Evolutionary conservation across 2,888 invertebrate genomes (phyloP).

Genomic region (Thecophora atra): DNA sequence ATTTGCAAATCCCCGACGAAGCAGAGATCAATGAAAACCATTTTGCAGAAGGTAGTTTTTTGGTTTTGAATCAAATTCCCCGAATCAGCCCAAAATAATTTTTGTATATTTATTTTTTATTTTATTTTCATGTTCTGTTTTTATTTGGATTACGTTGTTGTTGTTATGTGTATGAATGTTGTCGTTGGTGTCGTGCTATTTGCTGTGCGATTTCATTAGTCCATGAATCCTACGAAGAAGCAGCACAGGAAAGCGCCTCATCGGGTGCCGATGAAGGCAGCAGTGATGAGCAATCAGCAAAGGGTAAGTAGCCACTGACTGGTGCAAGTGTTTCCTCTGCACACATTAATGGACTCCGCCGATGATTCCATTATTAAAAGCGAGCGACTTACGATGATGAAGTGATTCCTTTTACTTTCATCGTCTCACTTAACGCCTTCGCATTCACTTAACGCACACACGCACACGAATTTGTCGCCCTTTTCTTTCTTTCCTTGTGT

Average conservation of each 20-base stretch:
- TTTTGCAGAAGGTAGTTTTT: slow-evolving; percentile 67
- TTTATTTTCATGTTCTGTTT: slow-evolving; percentile 38
- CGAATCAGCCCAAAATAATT: neutral
- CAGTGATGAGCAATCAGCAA: slow-evolving; percentile 48
- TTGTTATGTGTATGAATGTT: slow-evolving; percentile 32
- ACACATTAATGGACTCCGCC: neutral
- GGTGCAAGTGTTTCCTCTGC: neutral
- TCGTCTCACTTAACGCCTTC: slow-evolving; percentile 18
- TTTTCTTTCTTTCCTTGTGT: slow-evolving; percentile 26
- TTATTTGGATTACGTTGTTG: slow-evolving; percentile 36
- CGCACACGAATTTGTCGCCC: slow-evolving; percentile 7
- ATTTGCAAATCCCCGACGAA: slow-evolving; percentile 53
- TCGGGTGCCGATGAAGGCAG: slow-evolving; percentile 49
- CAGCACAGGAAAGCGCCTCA: slow-evolving; percentile 39
- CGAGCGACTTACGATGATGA: slow-evolving; percentile 56
- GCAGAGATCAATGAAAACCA: slow-evolving; percentile 57
- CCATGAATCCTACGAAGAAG: slow-evolving; percentile 53
- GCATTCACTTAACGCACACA: slow-evolving; percentile 40
- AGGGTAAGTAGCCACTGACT: slow-evolving; percentile 57
- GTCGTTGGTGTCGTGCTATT: slow-evolving; percentile 35
- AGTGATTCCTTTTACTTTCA: slow-evolving; percentile 47
- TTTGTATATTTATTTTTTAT: slow-evolving; percentile 43
- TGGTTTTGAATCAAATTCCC: slow-evolving; percentile 6
- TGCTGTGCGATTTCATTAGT: slow-evolving; percentile 48
- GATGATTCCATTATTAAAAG: slow-evolving; percentile 39